Conservation (phyloP, 2,888 invertebrate species). For the Lydus trimaculatus region DNA sequence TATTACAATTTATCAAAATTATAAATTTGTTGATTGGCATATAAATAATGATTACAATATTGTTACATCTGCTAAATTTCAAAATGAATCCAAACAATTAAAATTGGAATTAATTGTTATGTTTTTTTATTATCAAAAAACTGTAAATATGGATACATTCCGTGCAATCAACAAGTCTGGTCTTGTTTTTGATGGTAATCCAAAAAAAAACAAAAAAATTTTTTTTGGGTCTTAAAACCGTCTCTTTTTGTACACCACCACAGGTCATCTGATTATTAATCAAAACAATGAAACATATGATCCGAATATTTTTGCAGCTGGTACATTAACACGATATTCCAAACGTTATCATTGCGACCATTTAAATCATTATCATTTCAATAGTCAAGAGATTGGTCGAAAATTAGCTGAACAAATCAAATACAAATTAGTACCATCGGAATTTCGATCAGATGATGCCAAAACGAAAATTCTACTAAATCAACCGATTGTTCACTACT, state of each 20-base stretch:
- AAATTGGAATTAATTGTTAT: slow-evolving; percentile 64
- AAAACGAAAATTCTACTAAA: slow-evolving; percentile 32
- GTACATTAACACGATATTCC: slow-evolving; percentile 70
- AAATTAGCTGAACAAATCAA: slow-evolving; percentile 59
- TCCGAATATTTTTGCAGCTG: slow-evolving; percentile 70
- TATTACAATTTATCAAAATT: slow-evolving; percentile 63
- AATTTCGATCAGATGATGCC: background rate
- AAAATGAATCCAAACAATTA: slow-evolving; percentile 61
- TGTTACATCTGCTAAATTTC: slow-evolving; percentile 59
- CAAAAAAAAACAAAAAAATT: too few relatives aligned
- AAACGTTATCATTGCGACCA: slow-evolving; percentile 65
- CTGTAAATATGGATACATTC: slow-evolving; percentile 58
- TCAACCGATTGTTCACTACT: slow-evolving; percentile 58
- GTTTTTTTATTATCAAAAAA: slow-evolving; percentile 67
- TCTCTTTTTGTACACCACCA: slow-evolving; percentile 46
- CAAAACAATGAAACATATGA: slow-evolving; percentile 71
- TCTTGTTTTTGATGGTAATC: slow-evolving; percentile 50
- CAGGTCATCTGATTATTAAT: slow-evolving; percentile 71
- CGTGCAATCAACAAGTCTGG: slow-evolving; percentile 64
- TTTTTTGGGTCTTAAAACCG: too few relatives aligned
- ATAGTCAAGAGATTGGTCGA: slow-evolving; percentile 70
- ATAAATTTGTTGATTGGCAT: slow-evolving; percentile 66
- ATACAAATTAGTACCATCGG: slow-evolving; percentile 37
- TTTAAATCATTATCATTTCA: slow-evolving; percentile 65
- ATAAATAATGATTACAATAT: slow-evolving; percentile 49